Percentiles rank a stretch among this genome's conserved stretches.
These are phyloP conservation scores for Platichthys stellatus DNA, from an alignment of 2,113 vertebrate species.

Conservation along the genomic window DNA sequence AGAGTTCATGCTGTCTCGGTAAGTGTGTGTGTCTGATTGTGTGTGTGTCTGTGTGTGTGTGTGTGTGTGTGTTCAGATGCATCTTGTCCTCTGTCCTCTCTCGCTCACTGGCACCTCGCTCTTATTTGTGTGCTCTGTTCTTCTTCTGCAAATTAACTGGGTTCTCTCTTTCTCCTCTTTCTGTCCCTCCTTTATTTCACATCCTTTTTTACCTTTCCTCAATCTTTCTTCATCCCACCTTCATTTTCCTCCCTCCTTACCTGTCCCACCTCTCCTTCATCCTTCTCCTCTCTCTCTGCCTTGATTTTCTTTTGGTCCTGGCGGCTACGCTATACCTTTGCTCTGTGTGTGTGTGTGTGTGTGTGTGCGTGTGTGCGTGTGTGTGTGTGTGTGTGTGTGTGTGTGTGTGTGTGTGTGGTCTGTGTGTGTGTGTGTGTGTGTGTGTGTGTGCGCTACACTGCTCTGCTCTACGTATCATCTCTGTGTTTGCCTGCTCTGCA, in stretches of 20 bases:
- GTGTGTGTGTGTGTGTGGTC: conserved; percentile 32
- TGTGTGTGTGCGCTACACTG: conserved; percentile 27
- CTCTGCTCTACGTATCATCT: conserved; percentile 69
- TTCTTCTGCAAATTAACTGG: conserved; percentile 43
- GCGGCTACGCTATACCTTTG: neutral
- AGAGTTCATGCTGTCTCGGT: conserved; percentile 78
- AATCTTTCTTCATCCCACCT: neutral
- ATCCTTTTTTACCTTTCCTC: neutral
- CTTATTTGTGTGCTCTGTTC: conserved; percentile 13
- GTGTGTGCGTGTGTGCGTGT: conserved; percentile 30
- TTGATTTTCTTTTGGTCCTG: neutral
- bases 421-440: no score
- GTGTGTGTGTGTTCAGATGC: conserved; percentile 15
- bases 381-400: conserved; percentile 37
- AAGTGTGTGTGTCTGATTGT: conserved; percentile 71
- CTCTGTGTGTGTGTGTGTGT: conserved; percentile 26
- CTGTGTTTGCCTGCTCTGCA: conserved; percentile 78
- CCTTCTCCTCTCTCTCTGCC: neutral
- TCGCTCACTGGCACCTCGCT: neutral
- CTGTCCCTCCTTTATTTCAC: neutral
- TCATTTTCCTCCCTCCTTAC: neutral
- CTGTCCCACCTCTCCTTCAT: neutral
- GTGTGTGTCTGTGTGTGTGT: conserved; percentile 28
- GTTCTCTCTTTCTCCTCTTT: conserved; percentile 40
- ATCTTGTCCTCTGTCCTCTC: conserved; percentile 7